Evolutionary conservation across 2,797 vertebrate genomes (phyloP).

Genomic region (Channa striata): DNA sequence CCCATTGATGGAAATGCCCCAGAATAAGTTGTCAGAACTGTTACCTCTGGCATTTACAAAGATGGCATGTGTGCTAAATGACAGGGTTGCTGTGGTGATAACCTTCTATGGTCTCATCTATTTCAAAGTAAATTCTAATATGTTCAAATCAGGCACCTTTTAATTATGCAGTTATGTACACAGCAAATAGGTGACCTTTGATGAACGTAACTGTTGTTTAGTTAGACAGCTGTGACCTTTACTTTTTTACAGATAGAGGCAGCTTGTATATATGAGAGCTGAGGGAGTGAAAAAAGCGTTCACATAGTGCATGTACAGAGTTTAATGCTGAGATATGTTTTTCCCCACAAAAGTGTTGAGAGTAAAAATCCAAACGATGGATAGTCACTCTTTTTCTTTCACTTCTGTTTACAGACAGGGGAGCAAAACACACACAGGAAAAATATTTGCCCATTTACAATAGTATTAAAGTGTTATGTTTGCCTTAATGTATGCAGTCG

Average conservation of each 20-base stretch:
- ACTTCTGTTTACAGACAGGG: not conserved
- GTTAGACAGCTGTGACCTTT: conserved; percentile 68
- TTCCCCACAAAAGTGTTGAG: not conserved
- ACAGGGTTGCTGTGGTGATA: conserved; percentile 62
- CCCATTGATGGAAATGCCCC: conserved; percentile 39
- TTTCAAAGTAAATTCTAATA: conserved; percentile 48
- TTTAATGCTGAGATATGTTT: conserved; percentile 5
- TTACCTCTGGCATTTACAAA: conserved; percentile 63
- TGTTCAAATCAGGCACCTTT: conserved; percentile 57
- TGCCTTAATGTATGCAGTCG: not conserved
- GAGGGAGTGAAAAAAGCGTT: not conserved
- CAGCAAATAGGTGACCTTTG: conserved; percentile 64
- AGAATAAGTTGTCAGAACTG: conserved; percentile 52
- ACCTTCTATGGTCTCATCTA: conserved; percentile 45
- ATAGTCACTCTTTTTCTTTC: not conserved
- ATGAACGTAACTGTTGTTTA: conserved; percentile 51
- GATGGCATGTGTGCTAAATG: conserved; percentile 40
- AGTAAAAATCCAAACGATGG: not conserved
- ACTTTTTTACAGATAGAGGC: conserved; percentile 19
- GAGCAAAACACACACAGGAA: conserved; percentile 8
- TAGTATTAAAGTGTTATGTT: not conserved
- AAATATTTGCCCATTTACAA: not conserved
- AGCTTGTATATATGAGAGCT: conserved; percentile 1
- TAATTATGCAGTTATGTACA: conserved; percentile 65
- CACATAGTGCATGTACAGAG: not conserved